Base-by-base conservation (phyloP, 2,888 invertebrate genomes). In the Drosophila eohydei region DNA sequence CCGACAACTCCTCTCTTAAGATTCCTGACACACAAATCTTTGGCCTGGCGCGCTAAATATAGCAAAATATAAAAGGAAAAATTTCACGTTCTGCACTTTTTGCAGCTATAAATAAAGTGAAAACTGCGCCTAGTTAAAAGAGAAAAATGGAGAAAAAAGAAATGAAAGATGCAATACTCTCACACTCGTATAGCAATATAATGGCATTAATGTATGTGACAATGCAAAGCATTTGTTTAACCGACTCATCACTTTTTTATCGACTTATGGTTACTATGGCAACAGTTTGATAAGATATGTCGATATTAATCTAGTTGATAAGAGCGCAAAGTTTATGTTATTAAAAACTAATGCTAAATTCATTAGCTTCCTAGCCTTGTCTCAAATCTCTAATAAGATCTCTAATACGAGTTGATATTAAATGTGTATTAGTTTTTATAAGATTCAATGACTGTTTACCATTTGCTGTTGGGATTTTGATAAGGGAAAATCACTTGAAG, bases 61-160 rank as follows among this genome's bases (percentile, higher is more conserved):
- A 66, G 70, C 63, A 38, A 62, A 72, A 74, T 50, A 69, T 52
- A 71, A 71, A 64, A 64, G 64, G 66, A 71, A 81, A 77, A 73
- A 70, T 74, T 85, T 76, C 63, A 58, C 72, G 81, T 82, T 84
- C 80, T 74, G 59, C 80, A 60, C 63, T 79, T 74, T 73, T 59
- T 78, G 61, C 64, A 70, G 72, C 80, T 89, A 87, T 80, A 89
- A 89, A 89, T 89, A 87, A 84, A 82, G 82, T 75, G 76, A 87
- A 89, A 86, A 89, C 62, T 74, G 72, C 71, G 70, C 59, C 70
- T 54, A 43, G 63, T 52, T 41, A 78, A 60, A 28, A 40, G 58
- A 48, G 26, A 64, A 52, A 48, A 41, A 34, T 12, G 43, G 14
- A 14, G 26, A 50, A 50, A 21, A 51, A 64, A 30, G 9, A 44